Evolutionary conservation across 2,797 vertebrate genomes (phyloP).

Genomic region (Okamejei kenojei): DNA sequence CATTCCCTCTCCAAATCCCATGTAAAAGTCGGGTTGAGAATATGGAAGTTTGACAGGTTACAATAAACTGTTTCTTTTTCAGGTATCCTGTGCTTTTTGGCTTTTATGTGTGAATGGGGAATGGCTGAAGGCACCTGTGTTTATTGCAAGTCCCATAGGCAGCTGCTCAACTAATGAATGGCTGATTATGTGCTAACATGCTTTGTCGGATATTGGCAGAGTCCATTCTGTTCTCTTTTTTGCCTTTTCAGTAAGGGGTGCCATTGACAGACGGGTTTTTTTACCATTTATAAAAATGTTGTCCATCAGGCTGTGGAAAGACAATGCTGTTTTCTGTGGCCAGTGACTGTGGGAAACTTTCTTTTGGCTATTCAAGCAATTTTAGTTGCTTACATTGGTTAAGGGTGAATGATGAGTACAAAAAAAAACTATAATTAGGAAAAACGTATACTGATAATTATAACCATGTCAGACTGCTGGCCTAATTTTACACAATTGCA

Average conservation of each 20-base stretch:
- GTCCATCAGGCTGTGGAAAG: constrained; percentile 84
- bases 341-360: constrained; percentile 99
- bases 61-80: constrained; percentile 76
- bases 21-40: constrained; percentile 46
- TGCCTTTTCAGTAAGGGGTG: constrained; percentile 74
- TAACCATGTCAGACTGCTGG: constrained; percentile 76
- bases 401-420: constrained; percentile 95
- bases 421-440: constrained; percentile 94
- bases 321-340: constrained; percentile 95
- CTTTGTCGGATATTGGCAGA: constrained; percentile 77
- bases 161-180: constrained; percentile 74
- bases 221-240: constrained; percentile 71
- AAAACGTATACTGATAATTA: constrained; percentile 84
- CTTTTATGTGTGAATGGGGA: constrained; percentile 72
- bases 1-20: not conserved
- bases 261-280: constrained; percentile 80
- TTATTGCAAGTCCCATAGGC: constrained; percentile 67
- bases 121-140: constrained; percentile 78
- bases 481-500: constrained; percentile 49
- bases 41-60: constrained; percentile 61
- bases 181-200: constrained; percentile 75
- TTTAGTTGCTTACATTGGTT: constrained; percentile 85
- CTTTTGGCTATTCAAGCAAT: constrained; percentile 98
- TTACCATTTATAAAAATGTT: constrained; percentile 94
- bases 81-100: constrained; percentile 67